Base-by-base conservation (phyloP, 2,888 invertebrate species). In the Nemoura dubitans region DNA sequence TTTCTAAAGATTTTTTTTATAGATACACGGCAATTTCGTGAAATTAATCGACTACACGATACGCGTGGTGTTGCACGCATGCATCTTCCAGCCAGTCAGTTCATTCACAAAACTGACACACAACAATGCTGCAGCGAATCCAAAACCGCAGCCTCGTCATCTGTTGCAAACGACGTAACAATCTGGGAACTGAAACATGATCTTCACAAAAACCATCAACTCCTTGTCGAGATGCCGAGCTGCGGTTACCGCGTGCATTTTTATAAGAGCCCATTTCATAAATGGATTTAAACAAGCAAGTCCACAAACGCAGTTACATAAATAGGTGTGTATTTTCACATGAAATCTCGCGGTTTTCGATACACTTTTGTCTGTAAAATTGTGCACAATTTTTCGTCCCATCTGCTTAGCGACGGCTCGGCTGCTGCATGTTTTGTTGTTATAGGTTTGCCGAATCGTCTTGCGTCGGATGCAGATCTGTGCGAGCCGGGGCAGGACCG, bases 141-240 rank as follows among this genome's bases (percentile, higher is more conserved):
- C 42, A 26, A 59, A 84, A 84, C 84, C 84, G 25, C 84, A 84
- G n/a, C 27, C 28, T 7, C 36, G 36, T 36, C 84, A 84, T 29
- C 43, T 84, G 84, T 84, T 84, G 16, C 59, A 84, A 21, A 16
- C 30, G 30, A n/a, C 30, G 5, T 84, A 84, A 84, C 59, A 84
- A 29, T 21, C 84, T 84, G 84, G 84, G 84, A 84, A 84, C 84
- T 28, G 84, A 59, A 84, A 76, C 29, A 27, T 59, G 21, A 59
- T 59, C 59, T 59, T 59, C 59, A 59, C 2, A 7, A 29, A 81
- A 81, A 81, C 25, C 28, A 26, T 21, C 21, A 81, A 81, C 28
- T 21, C 30, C 29, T n/a, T 28, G 29, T 29, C n/a, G 0, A 80
- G 21, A 1, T 1, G 2, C 10, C 21, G 59, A 10, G 59, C 1